Conservation (phyloP, 2,797 vertebrate genomes). For the Nannoperca australis region DNA sequence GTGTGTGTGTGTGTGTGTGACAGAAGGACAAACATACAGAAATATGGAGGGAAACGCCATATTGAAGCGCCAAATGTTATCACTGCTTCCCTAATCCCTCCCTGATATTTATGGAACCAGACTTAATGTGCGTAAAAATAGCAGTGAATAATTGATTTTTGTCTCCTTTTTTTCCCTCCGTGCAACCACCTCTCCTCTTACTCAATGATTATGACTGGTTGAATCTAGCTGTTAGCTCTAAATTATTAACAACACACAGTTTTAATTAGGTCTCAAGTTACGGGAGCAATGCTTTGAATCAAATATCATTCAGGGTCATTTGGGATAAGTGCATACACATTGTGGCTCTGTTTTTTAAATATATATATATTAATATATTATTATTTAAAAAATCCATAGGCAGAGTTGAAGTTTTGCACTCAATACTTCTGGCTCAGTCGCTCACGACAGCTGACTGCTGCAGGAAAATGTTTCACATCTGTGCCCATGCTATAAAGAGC, state of each 20-base stretch:
- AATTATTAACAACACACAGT: slow-evolving; percentile 60
- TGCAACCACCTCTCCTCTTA: slow-evolving; percentile 25
- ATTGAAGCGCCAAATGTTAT: slow-evolving; percentile 37
- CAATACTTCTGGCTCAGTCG: not conserved
- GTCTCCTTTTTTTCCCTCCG: not conserved
- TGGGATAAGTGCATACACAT: slow-evolving; percentile 18
- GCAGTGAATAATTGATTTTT: slow-evolving; percentile 49
- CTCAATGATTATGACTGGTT: slow-evolving; percentile 28
- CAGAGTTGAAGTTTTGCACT: not conserved
- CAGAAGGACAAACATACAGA: not conserved
- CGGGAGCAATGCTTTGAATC: slow-evolving; percentile 46
- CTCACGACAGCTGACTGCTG: slow-evolving; percentile 22
- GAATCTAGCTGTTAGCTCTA: slow-evolving; percentile 33
- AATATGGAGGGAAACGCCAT: slow-evolving; percentile 18
- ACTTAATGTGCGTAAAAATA: slow-evolving; percentile 50
- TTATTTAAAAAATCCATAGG: not conserved
- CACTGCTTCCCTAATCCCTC: not conserved
- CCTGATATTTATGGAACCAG: slow-evolving; percentile 37
- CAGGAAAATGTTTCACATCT: slow-evolving; percentile 17
- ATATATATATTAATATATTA: not conserved
- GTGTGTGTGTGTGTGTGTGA: slow-evolving; percentile 24
- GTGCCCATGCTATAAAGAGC: slow-evolving; percentile 16
- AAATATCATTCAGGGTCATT: slow-evolving; percentile 43
- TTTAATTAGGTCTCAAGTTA: slow-evolving; percentile 64
- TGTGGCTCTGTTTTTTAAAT: slow-evolving; percentile 6